Base-by-base conservation (phyloP, 2,797 vertebrate genomes). In the Myotis daubentonii region DNA sequence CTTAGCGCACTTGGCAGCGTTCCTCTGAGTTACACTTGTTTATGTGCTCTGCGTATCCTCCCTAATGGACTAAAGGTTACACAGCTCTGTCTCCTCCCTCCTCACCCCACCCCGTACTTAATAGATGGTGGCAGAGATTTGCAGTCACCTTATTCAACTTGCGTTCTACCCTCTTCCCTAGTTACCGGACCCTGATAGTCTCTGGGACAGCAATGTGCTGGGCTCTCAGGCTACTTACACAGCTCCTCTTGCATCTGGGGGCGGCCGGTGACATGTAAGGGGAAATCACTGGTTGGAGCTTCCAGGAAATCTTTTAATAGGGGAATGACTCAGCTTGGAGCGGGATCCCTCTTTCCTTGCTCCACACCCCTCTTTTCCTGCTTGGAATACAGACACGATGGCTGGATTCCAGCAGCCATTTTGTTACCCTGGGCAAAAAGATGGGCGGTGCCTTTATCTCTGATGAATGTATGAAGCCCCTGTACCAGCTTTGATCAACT, bases 311-410 rank as follows among this genome's bases (percentile, higher is more conserved):
- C 49, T 11, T 95, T 28, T 76, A 44, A 75, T 28, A 89, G 44
- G 49, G 36, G 41, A 65, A 79, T 90, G 81, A 94, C 55, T 95
- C 76, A 87, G 30, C 81, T 83, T n/a, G 81, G 82, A 92, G 65
- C 25, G 71, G 30, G 41, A 62, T 87, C 55, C 49, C 53, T 60
- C 17, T 66, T 86, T 57, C 36, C 33, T 82, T 11, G n/a, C 1
- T 41, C 81, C 30, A 55, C 81, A 25, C n/a, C 62, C 20, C 1
- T 6, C 57, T 62, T 78, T 84, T 89, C 49, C 83, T 93, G 78
- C 49, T 78, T 94, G 85, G 75, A 92, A 92, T 65, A 91, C 51
- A 94, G 53, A 82, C 17, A 25, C 22, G 70, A 86, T 86, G 80
- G 60, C 44, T 57, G 60, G 91, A 71, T 89, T 55, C 75, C 75